These are phyloP conservation scores for Petrosia ficiformis DNA, from an alignment of 37 sponge, comb jelly and placozoan species.

Conservation along the genomic window DNA sequence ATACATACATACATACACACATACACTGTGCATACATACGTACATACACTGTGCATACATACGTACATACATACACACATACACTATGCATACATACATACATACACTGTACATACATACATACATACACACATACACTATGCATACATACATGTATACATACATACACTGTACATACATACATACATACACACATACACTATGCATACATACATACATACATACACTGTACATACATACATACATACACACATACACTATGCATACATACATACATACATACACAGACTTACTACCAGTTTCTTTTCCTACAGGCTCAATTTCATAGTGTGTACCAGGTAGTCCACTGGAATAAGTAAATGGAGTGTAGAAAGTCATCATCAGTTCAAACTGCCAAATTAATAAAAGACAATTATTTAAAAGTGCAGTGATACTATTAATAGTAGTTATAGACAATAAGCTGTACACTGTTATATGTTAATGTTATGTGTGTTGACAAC, in stretches of 20 bases:
- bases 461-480: too few relatives aligned
- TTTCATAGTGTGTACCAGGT: constrained; percentile 20
- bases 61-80: too few relatives aligned
- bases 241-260: background rate
- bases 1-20: background rate
- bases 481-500: too few relatives aligned
- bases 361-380: constrained; percentile 68
- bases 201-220: background rate
- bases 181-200: background rate
- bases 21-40: background rate
- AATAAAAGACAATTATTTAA: background rate
- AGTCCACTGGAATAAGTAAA: constrained; percentile 16
- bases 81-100: background rate
- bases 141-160: background rate
- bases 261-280: background rate
- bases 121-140: background rate
- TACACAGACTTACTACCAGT: too few relatives aligned
- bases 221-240: background rate
- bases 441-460: too few relatives aligned
- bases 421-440: background rate
- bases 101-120: background rate
- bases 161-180: background rate
- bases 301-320: background rate
- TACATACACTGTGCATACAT: background rate
- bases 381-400: constrained; percentile 32